phyloP scores from a whole-genome alignment of 1,140 invertebrate genomes.

The Drosophila grimshawi region DNA sequence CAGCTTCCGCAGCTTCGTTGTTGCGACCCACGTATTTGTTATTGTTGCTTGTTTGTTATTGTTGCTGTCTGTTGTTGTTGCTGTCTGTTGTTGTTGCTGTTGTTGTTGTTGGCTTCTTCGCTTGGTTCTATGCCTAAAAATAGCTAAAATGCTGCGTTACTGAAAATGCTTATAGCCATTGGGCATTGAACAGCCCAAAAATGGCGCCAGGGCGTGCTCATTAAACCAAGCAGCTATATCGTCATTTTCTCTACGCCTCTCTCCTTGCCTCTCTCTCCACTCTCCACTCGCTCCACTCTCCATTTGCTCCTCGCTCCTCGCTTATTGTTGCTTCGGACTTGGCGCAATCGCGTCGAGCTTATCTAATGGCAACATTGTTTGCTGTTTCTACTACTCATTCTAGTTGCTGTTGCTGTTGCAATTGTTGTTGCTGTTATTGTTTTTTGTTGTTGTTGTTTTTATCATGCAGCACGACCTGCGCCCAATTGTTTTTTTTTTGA shows the following conservation, averaged over 20 bases:
- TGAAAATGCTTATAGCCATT: constrained; percentile 45
- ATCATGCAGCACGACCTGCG: constrained; percentile 80
- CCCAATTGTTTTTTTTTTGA: constrained; percentile 72
- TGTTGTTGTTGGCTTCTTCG: constrained; percentile 23
- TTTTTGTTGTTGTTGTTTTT: constrained; percentile 43
- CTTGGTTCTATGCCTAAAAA: constrained; percentile 76
- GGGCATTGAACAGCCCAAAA: constrained; percentile 55
- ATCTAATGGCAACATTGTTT: constrained; percentile 73
- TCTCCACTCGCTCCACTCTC: too few species aligned
- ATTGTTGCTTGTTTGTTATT: constrained; percentile 20
- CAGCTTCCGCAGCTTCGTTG: constrained; percentile 53
- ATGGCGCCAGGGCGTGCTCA: constrained; percentile 81
- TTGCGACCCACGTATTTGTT: constrained; percentile 29
- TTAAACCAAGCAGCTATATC: constrained; percentile 52
- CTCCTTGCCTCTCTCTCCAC: background rate
- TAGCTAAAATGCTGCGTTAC: constrained; percentile 53
- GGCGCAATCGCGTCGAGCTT: constrained; percentile 53
- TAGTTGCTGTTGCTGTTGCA: constrained; percentile 33
- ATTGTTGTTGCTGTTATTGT: constrained; percentile 22
- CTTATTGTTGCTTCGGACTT: constrained; percentile 28
- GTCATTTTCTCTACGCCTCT: constrained; percentile 3
- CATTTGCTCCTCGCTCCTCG: too few species aligned
- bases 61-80: constrained; percentile 45
- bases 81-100: constrained; percentile 28
- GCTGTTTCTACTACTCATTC: background rate